These are phyloP conservation scores for Meda fulgida DNA, from an alignment of 2,797 vertebrate species.

Conservation along the genomic window DNA sequence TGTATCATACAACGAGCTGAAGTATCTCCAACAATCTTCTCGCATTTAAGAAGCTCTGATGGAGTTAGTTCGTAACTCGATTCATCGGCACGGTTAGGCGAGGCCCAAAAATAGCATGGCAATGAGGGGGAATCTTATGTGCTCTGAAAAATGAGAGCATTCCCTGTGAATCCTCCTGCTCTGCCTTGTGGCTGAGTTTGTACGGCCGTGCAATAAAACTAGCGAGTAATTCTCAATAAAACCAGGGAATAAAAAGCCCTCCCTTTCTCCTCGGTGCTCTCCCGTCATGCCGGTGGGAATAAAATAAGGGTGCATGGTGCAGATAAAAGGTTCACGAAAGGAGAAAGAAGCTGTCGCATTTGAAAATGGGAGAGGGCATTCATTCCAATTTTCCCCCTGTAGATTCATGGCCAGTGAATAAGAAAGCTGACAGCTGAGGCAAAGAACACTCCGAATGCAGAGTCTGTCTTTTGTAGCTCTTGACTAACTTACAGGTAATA, in stretches of 20 bases:
- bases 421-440: conserved; percentile 54
- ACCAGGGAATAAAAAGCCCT: conserved; percentile 27
- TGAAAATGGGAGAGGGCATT: conserved; percentile 58
- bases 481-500: conserved; percentile 59
- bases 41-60: background rate
- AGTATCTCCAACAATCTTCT: conserved; percentile 23
- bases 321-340: conserved; percentile 54
- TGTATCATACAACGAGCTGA: background rate
- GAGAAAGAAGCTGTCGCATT: conserved; percentile 51
- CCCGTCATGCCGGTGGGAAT: conserved; percentile 36
- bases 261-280: background rate
- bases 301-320: conserved; percentile 52
- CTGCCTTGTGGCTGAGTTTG: conserved; percentile 41
- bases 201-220: conserved; percentile 45
- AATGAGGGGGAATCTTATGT: conserved; percentile 25
- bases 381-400: conserved; percentile 52
- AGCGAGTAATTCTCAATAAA: conserved; percentile 48
- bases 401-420: conserved; percentile 55
- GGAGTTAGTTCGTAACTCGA: conserved; percentile 24
- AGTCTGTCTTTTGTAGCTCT: conserved; percentile 42
- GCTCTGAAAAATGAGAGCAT: background rate
- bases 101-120: background rate
- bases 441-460: conserved; percentile 42
- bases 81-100: background rate
- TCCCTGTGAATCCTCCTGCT: conserved; percentile 1